Evolutionary conservation across 2,113 vertebrate genomes (phyloP).

Genomic region (Pituophis catenifer): DNA sequence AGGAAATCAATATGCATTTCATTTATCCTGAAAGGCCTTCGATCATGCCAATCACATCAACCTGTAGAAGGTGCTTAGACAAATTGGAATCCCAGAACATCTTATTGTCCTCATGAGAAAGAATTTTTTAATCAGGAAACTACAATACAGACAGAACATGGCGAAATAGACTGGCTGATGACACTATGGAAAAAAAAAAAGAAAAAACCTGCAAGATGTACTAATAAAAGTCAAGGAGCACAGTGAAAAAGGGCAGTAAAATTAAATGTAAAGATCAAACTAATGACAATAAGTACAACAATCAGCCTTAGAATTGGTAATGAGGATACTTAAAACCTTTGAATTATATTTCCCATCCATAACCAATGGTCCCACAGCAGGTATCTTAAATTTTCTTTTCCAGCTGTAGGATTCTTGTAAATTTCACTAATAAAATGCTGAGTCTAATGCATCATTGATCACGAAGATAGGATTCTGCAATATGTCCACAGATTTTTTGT

Average conservation of each 20-base stretch:
- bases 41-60: not conserved
- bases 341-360: not conserved
- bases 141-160: not conserved
- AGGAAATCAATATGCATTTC: not conserved
- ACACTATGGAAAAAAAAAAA: not conserved
- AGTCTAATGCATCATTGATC: not conserved
- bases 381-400: not conserved
- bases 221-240: not conserved
- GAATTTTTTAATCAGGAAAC: not conserved
- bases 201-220: not conserved
- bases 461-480: not conserved
- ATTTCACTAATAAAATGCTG: not conserved
- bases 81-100: not conserved
- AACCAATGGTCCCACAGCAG: not conserved
- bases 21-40: not conserved
- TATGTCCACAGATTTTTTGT: not conserved
- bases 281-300: not conserved
- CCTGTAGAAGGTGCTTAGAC: not conserved
- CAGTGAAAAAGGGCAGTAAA: not conserved
- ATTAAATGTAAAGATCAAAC: not conserved
- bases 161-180: not conserved
- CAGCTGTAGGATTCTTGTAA: not conserved
- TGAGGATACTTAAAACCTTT: not conserved
- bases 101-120: not conserved
- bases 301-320: not conserved